Percentiles rank a stretch among this genome's conserved stretches.
Conservation (phyloP, 2,797 vertebrate genomes). For the Lacerta viridis region DNA sequence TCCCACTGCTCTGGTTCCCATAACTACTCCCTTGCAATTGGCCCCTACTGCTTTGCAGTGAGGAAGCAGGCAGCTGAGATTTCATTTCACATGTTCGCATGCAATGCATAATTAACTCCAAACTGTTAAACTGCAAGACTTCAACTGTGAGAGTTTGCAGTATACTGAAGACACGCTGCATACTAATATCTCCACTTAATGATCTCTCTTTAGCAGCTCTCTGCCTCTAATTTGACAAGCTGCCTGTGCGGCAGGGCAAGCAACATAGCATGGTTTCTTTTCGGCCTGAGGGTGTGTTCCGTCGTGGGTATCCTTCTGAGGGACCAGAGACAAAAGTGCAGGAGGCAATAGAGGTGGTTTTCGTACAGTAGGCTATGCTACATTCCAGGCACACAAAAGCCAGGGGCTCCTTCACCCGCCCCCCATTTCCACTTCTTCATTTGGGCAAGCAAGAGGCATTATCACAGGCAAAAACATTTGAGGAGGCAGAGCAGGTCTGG, state of each 20-base stretch:
- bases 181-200: constrained; percentile 2
- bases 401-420: too few relatives aligned
- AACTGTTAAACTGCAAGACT: not conserved
- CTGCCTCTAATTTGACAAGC: not conserved
- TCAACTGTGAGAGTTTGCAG: constrained; percentile 11
- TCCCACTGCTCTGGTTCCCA: too few relatives aligned
- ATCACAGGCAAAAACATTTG: too few relatives aligned
- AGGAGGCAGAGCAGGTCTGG: too few relatives aligned
- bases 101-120: constrained; percentile 5
- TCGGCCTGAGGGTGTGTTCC: too few relatives aligned
- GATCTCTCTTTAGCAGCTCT: not conserved
- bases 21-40: not conserved
- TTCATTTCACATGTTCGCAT: not conserved
- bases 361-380: too few relatives aligned
- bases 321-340: too few relatives aligned
- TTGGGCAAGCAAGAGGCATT: too few relatives aligned
- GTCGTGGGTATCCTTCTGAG: too few relatives aligned
- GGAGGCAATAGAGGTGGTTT: too few relatives aligned
- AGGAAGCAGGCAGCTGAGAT: not conserved
- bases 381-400: too few relatives aligned
- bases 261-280: not conserved
- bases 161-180: constrained; percentile 15
- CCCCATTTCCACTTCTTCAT: too few relatives aligned
- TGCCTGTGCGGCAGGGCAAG: not conserved
- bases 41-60: not conserved